phyloP scores from a whole-genome alignment of 92 coral and sea anemone genomes.

The Phymanthus crucifer region DNA sequence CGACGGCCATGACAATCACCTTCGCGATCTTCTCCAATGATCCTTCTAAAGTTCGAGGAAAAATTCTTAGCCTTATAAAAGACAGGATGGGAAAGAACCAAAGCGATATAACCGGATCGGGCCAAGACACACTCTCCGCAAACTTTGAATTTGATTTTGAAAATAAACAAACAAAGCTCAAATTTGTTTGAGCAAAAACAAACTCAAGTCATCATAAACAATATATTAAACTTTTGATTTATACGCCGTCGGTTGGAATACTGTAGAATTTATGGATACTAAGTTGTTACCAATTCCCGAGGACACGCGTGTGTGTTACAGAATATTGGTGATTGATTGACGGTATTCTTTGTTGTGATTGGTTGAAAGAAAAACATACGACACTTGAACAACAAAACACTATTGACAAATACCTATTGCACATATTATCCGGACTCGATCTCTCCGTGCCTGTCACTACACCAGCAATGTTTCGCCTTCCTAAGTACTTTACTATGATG shows the following conservation, averaged over 20 bases:
- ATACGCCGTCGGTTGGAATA: background rate
- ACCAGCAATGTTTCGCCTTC: background rate
- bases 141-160: background rate
- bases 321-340: background rate
- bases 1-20: too few relatives aligned
- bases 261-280: background rate
- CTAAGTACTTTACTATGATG: background rate
- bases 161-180: background rate
- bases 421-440: background rate
- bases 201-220: background rate
- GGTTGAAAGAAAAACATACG: background rate
- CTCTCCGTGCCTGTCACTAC: conserved; percentile 9
- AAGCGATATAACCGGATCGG: too few relatives aligned
- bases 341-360: background rate
- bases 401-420: background rate
- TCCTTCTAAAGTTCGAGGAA: too few relatives aligned
- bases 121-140: background rate
- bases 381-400: background rate
- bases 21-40: too few relatives aligned
- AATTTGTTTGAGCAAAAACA: background rate
- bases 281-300: background rate
- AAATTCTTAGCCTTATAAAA: too few relatives aligned
- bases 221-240: too few relatives aligned
- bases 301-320: background rate
- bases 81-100: too few relatives aligned